Evolutionary conservation across 2,113 vertebrate species (phyloP).

Genomic region (Micromys minutus): DNA sequence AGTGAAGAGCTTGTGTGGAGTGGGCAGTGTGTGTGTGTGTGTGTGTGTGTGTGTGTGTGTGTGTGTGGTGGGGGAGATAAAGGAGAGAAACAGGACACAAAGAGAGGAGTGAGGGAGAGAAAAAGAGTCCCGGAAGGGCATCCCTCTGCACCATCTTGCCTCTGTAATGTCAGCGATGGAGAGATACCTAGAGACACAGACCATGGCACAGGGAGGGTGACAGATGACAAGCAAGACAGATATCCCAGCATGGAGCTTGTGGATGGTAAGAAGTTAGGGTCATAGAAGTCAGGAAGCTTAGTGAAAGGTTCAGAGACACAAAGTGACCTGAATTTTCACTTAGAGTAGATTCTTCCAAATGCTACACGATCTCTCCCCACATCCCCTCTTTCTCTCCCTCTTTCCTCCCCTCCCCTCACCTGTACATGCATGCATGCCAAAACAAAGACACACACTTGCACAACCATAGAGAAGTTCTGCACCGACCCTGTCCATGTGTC

Average conservation of each 20-base stretch:
- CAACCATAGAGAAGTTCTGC: not conserved
- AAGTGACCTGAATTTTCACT: slow-evolving; percentile 2
- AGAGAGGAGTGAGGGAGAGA: not conserved
- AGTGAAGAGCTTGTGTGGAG: not conserved
- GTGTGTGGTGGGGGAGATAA: not conserved
- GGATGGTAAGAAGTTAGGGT: slow-evolving; percentile 18
- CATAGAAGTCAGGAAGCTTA: not conserved
- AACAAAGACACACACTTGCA: not conserved
- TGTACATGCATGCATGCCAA: not conserved
- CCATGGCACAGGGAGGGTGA: not conserved
- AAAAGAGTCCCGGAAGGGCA: not conserved
- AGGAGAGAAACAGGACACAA: not conserved
- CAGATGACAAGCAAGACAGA: not conserved
- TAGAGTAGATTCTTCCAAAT: slow-evolving; percentile 1
- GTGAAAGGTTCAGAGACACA: slow-evolving; percentile 19
- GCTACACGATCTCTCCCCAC: not conserved
- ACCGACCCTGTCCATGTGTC: too few species aligned
- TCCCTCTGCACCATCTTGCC: not conserved
- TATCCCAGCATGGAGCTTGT: not conserved
- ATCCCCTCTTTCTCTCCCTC: not conserved
- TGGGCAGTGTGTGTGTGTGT: not conserved
- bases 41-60: too few species aligned
- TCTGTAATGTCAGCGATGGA: slow-evolving; percentile 28
- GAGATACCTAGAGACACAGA: not conserved
- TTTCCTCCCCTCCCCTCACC: too few species aligned